Conservation (phyloP, 2,113 vertebrate species). For the Microcebus ravelobensis region DNA sequence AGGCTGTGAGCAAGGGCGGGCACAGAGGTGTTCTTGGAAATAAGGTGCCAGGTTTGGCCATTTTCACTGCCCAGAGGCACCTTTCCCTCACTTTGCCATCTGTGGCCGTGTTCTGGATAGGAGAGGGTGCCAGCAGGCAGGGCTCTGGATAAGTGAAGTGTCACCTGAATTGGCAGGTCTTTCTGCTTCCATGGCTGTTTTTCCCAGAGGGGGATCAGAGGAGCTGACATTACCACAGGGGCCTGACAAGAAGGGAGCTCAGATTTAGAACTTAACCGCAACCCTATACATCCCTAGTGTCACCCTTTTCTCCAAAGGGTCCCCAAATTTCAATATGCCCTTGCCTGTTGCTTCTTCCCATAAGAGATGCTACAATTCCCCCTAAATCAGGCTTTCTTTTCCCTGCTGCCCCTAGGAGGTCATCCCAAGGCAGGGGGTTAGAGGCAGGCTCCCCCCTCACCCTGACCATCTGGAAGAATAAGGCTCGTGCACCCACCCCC, state of each 20-base stretch:
- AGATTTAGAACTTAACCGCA: background rate
- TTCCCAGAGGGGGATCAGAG: background rate
- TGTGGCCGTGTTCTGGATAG: background rate
- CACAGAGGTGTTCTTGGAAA: background rate
- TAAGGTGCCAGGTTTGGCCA: background rate
- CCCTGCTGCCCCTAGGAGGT: background rate
- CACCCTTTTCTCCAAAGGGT: background rate
- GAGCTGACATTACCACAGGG: background rate
- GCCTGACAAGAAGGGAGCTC: background rate
- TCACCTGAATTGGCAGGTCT: background rate
- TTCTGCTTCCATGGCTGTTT: background rate
- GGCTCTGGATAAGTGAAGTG: background rate
- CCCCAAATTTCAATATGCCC: background rate
- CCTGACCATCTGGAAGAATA: background rate
- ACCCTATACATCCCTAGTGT: too few species aligned
- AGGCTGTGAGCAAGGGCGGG: background rate
- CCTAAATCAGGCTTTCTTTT: background rate
- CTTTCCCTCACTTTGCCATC: background rate
- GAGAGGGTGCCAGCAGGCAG: background rate
- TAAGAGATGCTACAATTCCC: background rate
- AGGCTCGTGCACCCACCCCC: rapidly evolving
- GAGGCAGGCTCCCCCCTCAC: background rate
- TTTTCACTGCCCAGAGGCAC: background rate
- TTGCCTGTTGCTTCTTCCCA: background rate
- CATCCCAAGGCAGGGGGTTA: background rate